phyloP scores from a whole-genome alignment of 1,140 invertebrate genomes.

The Aricia agestis region DNA sequence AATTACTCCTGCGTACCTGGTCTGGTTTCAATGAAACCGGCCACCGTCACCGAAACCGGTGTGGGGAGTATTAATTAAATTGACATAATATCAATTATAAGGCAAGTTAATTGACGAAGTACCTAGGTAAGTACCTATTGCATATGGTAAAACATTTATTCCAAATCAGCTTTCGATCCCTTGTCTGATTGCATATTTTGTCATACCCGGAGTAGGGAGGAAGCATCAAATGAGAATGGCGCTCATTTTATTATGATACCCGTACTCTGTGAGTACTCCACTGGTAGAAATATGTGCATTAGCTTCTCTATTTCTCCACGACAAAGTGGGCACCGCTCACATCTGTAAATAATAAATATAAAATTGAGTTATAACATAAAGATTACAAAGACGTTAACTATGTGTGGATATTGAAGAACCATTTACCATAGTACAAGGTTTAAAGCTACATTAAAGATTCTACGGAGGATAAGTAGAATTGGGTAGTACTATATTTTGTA shows the following conservation, averaged over 20 bases:
- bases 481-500: no score
- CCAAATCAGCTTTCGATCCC: slow-evolving; percentile 11
- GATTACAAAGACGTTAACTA: no score
- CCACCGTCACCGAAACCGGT: no score
- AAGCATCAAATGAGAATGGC: neutral
- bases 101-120: neutral
- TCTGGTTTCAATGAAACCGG: no score
- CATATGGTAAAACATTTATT: neutral
- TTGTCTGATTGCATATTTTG: neutral
- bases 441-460: no score
- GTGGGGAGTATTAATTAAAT: no score
- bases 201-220: slow-evolving; percentile 19
- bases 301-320: slow-evolving; percentile 83
- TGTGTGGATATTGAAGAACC: neutral
- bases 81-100: neutral
- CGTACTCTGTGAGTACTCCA: slow-evolving; percentile 70
- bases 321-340: slow-evolving; percentile 86
- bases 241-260: slow-evolving; percentile 59
- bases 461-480: no score
- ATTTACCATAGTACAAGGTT: no score
- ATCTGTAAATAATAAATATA: slow-evolving; percentile 66
- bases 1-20: no score
- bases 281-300: slow-evolving; percentile 84
- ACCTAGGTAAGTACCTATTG: no score
- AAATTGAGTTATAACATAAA: slow-evolving; percentile 9